Percentiles rank a stretch among this genome's conserved stretches.
These are phyloP conservation scores for Entomobrya proxima DNA, from an alignment of 2,888 invertebrate genomes.

Conservation along the genomic window DNA sequence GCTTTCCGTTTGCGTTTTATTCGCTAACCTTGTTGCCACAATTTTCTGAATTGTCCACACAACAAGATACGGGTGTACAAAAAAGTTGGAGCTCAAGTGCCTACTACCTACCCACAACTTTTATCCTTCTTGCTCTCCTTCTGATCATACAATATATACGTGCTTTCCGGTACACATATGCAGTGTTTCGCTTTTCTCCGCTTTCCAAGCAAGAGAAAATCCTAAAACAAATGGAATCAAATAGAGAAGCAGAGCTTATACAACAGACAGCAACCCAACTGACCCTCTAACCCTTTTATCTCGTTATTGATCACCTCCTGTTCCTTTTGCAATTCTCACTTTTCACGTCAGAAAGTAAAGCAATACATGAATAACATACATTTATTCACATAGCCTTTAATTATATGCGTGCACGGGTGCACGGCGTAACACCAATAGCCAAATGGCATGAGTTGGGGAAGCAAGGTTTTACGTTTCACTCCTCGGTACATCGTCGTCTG, in stretches of 20 bases:
- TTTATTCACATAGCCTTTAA: conserved; percentile 2
- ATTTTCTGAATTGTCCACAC: conserved; percentile 46
- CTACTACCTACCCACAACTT: neutral
- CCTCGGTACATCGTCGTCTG: neutral
- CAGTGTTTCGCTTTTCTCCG: conserved; percentile 8
- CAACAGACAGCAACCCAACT: conserved; percentile 50
- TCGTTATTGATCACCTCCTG: conserved; percentile 50
- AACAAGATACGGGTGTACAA: conserved; percentile 28
- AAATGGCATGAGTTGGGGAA: neutral
- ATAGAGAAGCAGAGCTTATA: conserved; percentile 38
- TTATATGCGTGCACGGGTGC: conserved; percentile 16
- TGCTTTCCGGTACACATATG: conserved; percentile 35
- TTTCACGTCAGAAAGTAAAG: neutral
- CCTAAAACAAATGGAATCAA: conserved; percentile 54
- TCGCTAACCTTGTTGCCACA: conserved; percentile 58
- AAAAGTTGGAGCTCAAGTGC: neutral
- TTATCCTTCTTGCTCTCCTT: neutral
- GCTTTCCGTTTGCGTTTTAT: conserved; percentile 58
- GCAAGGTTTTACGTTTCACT: neutral
- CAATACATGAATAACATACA: conserved; percentile 2
- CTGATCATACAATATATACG: neutral
- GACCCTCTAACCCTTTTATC: conserved; percentile 64
- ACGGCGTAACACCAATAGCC: neutral
- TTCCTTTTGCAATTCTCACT: conserved; percentile 11
- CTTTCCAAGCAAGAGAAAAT: conserved; percentile 4